phyloP scores from a whole-genome alignment of 2,113 vertebrate species.

The Lamprologus sp. region DNA sequence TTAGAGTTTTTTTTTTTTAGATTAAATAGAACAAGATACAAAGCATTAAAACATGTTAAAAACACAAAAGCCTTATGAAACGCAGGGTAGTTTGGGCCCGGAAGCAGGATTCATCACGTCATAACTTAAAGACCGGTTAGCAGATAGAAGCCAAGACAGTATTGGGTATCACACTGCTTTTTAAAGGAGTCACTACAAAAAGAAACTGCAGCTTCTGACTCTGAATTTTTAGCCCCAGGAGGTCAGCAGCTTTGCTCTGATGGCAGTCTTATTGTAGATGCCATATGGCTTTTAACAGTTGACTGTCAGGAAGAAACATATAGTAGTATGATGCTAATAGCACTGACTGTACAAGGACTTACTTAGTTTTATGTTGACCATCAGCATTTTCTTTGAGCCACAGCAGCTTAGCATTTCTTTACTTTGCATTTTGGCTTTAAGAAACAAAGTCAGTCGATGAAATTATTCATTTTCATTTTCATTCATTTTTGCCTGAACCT shows the following conservation, averaged over 20 bases:
- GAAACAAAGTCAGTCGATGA: background rate
- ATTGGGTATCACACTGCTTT: background rate
- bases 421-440: background rate
- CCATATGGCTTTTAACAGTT: background rate
- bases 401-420: background rate
- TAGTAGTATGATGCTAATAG: background rate
- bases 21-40: background rate
- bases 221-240: background rate
- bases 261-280: background rate
- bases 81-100: background rate
- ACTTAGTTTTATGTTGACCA: background rate
- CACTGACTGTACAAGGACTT: background rate
- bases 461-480: background rate
- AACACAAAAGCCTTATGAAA: background rate
- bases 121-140: background rate
- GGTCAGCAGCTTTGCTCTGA: background rate
- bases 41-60: background rate
- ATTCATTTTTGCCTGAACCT: background rate
- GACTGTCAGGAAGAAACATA: background rate
- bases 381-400: background rate
- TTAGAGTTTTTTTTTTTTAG: fast-evolving
- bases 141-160: background rate
- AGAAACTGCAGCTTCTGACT: background rate
- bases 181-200: background rate
- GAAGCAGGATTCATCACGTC: background rate